phyloP scores from a whole-genome alignment of 2,113 vertebrate genomes.

The Phrynocephalus versicolor region DNA sequence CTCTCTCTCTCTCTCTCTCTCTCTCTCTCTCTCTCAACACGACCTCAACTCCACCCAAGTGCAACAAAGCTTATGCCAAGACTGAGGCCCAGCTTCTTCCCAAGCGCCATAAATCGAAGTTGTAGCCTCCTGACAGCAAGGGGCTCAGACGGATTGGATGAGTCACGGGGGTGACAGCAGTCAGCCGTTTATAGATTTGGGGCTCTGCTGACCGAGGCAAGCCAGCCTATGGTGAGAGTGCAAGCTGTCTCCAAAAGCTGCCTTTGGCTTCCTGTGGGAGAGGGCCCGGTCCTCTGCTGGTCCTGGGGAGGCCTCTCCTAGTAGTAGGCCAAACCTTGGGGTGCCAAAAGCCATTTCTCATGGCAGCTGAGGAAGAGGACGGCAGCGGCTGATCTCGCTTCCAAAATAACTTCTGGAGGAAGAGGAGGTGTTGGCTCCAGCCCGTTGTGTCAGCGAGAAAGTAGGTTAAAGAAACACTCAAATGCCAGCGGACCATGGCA shows the following conservation, averaged over 20 bases:
- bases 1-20: too few species aligned
- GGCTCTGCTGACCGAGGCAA: conserved; percentile 66
- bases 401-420: conserved; percentile 51
- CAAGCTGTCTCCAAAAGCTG: conserved; percentile 59
- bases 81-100: conserved; percentile 28
- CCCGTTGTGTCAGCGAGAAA: conserved; percentile 15
- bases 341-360: conserved; percentile 36
- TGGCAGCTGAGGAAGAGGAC: not conserved
- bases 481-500: not conserved
- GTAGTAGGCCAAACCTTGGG: not conserved
- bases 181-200: conserved; percentile 48
- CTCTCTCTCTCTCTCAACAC: not conserved
- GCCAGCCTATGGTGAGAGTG: conserved; percentile 48
- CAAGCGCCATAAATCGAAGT: conserved; percentile 17
- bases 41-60: not conserved
- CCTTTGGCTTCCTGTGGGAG: conserved; percentile 52
- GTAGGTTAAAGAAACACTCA: conserved; percentile 25
- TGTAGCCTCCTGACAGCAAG: conserved; percentile 41
- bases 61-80: conserved; percentile 21
- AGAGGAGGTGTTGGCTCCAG: not conserved
- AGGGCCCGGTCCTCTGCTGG: conserved; percentile 29
- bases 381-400: conserved; percentile 25
- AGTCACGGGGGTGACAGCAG: conserved; percentile 32
- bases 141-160: conserved; percentile 41
- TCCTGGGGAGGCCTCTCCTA: not conserved